Conservation (phyloP, 2,113 vertebrate genomes). For the Capreolus pygargus region DNA sequence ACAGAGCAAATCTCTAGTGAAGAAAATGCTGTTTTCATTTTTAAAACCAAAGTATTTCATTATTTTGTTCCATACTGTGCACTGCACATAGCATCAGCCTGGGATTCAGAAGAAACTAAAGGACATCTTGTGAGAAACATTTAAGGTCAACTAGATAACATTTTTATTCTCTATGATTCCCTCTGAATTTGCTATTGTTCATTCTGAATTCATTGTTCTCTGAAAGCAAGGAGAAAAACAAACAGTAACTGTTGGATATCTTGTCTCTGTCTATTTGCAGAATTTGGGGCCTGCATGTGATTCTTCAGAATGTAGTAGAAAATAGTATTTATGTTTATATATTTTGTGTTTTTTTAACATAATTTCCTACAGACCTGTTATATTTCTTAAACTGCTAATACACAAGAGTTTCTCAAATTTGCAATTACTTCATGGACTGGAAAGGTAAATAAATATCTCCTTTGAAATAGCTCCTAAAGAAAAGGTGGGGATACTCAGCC, state of each 20-base stretch:
- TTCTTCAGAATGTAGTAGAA: conserved; percentile 35
- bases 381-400: conserved; percentile 33
- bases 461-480: conserved; percentile 19
- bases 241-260: conserved; percentile 53
- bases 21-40: conserved; percentile 68
- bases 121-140: conserved; percentile 58
- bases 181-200: conserved; percentile 68
- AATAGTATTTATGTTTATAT: conserved; percentile 43
- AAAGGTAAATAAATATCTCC: neutral
- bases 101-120: conserved; percentile 45
- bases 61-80: conserved; percentile 56
- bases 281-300: neutral
- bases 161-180: conserved; percentile 60
- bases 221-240: conserved; percentile 52
- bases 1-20: conserved; percentile 44
- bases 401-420: conserved; percentile 19
- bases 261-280: conserved; percentile 42
- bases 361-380: conserved; percentile 28
- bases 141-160: conserved; percentile 67
- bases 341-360: conserved; percentile 8
- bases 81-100: neutral
- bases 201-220: conserved; percentile 65
- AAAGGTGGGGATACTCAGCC: neutral
- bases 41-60: conserved; percentile 51
- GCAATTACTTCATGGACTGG: neutral